phyloP scores from a whole-genome alignment of 2,888 invertebrate genomes.

The Limenitis camilla region DNA sequence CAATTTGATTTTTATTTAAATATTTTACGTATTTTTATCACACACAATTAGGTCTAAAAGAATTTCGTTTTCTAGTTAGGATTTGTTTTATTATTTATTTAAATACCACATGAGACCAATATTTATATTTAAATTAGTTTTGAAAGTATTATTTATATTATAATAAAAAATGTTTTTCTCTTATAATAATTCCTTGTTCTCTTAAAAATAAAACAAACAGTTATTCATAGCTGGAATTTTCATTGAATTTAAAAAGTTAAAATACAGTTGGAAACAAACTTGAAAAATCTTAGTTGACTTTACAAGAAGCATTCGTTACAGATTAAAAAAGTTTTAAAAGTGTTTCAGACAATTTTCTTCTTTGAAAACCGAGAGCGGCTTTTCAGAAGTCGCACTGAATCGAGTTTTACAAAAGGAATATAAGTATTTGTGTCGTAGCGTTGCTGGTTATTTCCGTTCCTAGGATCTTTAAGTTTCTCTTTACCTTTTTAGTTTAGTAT shows the following conservation, averaged over 20 bases:
- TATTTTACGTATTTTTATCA: too few relatives aligned
- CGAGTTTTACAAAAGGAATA: neutral
- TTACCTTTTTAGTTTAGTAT: too few relatives aligned
- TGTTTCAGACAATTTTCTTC: constrained; percentile 15
- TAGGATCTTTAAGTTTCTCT: neutral
- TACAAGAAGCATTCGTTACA: constrained; percentile 25
- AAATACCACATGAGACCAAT: too few relatives aligned
- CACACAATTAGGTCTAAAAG: too few relatives aligned
- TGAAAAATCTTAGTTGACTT: constrained; percentile 14
- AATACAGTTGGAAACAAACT: constrained; percentile 13
- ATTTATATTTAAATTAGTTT: too few relatives aligned
- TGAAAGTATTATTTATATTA: too few relatives aligned
- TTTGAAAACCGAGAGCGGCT: neutral
- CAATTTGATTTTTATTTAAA: too few relatives aligned
- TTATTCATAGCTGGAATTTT: constrained; percentile 2
- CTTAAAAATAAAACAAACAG: neutral
- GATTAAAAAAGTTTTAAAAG: constrained; percentile 27
- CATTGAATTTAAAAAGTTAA: constrained; percentile 13
- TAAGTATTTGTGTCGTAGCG: neutral
- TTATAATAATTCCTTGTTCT: too few relatives aligned
- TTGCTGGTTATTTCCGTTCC: neutral
- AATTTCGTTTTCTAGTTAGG: too few relatives aligned
- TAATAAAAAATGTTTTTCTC: too few relatives aligned
- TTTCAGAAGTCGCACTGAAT: constrained; percentile 1
- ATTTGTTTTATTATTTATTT: too few relatives aligned